A percentile compares a stretch with the other conserved stretches of the same genome.
phyloP scores from a whole-genome alignment of 2,888 invertebrate species.

The Callosobruchus maculatus region DNA sequence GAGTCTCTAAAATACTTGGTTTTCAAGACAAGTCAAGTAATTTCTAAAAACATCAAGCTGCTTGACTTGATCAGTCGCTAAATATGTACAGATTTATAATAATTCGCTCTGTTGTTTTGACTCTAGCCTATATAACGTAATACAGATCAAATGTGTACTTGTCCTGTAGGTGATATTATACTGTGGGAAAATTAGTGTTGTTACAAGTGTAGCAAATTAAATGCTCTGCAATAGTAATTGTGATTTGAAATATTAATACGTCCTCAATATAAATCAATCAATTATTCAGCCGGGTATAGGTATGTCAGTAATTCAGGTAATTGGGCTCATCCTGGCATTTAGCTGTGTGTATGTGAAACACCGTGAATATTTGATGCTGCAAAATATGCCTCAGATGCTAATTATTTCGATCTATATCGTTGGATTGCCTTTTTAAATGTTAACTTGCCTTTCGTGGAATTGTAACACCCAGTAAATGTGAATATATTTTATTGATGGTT shows the following conservation, averaged over 20 bases:
- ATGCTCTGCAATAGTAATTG: not conserved
- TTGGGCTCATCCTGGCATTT: not conserved
- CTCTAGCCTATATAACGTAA: not conserved
- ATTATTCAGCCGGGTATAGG: not conserved
- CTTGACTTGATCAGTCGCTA: too few relatives aligned
- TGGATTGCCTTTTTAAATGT: too few relatives aligned
- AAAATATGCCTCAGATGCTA: too few relatives aligned
- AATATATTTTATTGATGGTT: too few relatives aligned
- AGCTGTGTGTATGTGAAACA: not conserved
- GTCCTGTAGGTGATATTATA: not conserved
- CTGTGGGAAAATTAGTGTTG: not conserved
- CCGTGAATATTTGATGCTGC: not conserved
- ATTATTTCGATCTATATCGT: too few relatives aligned
- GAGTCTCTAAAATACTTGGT: too few relatives aligned
- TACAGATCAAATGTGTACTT: not conserved
- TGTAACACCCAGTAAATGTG: too few relatives aligned
- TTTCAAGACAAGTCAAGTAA: too few relatives aligned
- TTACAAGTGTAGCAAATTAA: not conserved
- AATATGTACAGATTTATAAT: too few relatives aligned
- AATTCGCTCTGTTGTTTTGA: too few relatives aligned
- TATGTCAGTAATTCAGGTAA: not conserved
- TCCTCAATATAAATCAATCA: not conserved
- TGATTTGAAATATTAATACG: not conserved
- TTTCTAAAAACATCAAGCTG: too few relatives aligned
- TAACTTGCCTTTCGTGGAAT: too few relatives aligned